Evolutionary conservation across 2,113 vertebrate genomes (phyloP), one percentile per base, ranked within the genome.

Genomic region (Pangasianodon gigas): DNA sequence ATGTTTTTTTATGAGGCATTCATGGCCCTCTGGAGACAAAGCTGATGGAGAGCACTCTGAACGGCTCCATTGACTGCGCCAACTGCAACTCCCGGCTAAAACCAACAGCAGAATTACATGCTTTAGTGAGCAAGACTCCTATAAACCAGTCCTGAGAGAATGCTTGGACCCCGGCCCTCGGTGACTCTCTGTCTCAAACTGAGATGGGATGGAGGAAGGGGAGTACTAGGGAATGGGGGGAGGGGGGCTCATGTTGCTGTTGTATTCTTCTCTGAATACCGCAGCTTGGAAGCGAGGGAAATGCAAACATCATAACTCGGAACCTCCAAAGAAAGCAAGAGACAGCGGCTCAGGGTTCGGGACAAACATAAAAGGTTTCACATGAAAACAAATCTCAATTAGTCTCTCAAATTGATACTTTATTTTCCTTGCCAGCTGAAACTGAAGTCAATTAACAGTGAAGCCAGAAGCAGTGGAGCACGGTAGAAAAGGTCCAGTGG

Each of bases 51-150:
- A 87, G 81, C 89, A 91, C 91, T 91, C 92, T 95, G 94, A 95
- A 93, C 92, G 88, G 89, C 86, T 92, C 94, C 93, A 94, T 94
- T 95, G 94, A 94, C 92, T 87, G 89, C 86, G 52, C 89, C 91
- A 92, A 93, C 91, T 89, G 94, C 88, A 92, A 79, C 89, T 80
- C 91, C 58, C 84, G 75, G 92, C 95, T 94, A 94, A 94, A 95
- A 95, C 93, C 95, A 95, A 96, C 95, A 95, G 87, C 89, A 84
- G 90, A 90, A 93, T 94, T 95, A 92, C 93, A 93, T 88, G 94
- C 94, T 94, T 93, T 92, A 92, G 92, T 93, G 92, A 94, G 85
- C 94, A 92, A 92, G 80, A 91, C 75, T 91, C 89, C 92, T 93
- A 92, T 95, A 95, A 95, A 95, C 93, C 92, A 90, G 89, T 46